phyloP scores from a whole-genome alignment of 1,140 invertebrate genomes.

The Drosophila gunungcola region DNA sequence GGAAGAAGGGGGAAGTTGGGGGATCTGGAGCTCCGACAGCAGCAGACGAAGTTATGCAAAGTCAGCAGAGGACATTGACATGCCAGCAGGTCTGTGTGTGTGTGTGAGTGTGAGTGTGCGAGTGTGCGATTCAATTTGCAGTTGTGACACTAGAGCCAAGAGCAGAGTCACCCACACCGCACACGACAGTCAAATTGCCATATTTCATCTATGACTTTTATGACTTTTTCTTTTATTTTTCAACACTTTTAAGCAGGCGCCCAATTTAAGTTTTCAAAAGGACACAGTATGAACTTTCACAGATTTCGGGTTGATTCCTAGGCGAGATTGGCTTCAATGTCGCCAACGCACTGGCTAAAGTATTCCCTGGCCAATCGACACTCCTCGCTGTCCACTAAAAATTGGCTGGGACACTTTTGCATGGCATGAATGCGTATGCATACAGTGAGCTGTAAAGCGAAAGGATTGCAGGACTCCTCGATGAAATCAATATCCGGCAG shows the following conservation, averaged over 20 bases:
- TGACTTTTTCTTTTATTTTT: constrained; percentile 70
- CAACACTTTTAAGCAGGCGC: constrained; percentile 10
- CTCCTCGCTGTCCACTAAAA: constrained; percentile 44
- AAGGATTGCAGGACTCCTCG: constrained; percentile 60
- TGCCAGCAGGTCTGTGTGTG: constrained; percentile 49
- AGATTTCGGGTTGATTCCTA: constrained; percentile 20
- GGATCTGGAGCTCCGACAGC: constrained; percentile 3
- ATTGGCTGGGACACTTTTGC: constrained; percentile 64
- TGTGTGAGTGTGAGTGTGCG: constrained; percentile 9
- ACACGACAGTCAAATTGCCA: constrained; percentile 70
- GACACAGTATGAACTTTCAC: constrained; percentile 38
- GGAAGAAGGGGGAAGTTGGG: neutral
- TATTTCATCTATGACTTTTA: constrained; percentile 81
- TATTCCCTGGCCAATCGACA: constrained; percentile 53
- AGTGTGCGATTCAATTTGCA: constrained; percentile 77
- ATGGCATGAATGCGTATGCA: constrained; percentile 63
- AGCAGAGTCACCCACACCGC: constrained; percentile 29
- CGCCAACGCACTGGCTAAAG: constrained; percentile 60
- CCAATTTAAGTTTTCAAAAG: constrained; percentile 50
- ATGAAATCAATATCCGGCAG: constrained; percentile 68
- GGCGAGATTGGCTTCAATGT: constrained; percentile 54
- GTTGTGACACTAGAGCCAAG: constrained; percentile 66
- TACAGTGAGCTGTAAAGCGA: constrained; percentile 60
- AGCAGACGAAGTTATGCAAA: constrained; percentile 76
- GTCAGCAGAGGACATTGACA: constrained; percentile 80